phyloP scores from a whole-genome alignment of 2,888 invertebrate genomes.

The Melanargia galathea region DNA sequence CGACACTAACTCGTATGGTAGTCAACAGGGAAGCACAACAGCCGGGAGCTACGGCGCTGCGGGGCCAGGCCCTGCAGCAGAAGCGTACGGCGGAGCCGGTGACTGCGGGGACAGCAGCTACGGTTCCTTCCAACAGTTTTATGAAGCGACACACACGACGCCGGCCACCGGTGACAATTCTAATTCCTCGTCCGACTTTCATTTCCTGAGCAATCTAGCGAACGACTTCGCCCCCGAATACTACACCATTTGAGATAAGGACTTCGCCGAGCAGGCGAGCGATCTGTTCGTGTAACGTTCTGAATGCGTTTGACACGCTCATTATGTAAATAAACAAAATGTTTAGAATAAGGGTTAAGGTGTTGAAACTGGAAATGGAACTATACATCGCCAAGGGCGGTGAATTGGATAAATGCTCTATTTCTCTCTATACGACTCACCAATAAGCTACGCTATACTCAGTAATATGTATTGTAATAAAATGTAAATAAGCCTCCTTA shows the following conservation, averaged over 20 bases:
- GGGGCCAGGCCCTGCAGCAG: slow-evolving; percentile 56
- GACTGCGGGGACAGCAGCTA: slow-evolving; percentile 86
- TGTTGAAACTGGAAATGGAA: slow-evolving; percentile 51
- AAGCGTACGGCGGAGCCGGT: slow-evolving; percentile 62
- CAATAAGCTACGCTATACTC: slow-evolving; percentile 52
- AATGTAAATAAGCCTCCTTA: slow-evolving; percentile 65
- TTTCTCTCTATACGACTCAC: slow-evolving; percentile 56
- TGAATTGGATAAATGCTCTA: slow-evolving; percentile 49
- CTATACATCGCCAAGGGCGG: slow-evolving; percentile 64
- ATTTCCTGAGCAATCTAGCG: slow-evolving; percentile 94
- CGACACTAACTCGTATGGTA: slow-evolving; percentile 62
- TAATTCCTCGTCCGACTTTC: slow-evolving; percentile 96
- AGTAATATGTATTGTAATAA: slow-evolving; percentile 64
- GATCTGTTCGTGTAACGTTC: slow-evolving; percentile 74
- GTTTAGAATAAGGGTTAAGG: slow-evolving; percentile 48
- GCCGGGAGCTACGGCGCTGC: slow-evolving; percentile 54
- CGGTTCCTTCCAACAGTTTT: slow-evolving; percentile 87
- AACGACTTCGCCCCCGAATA: slow-evolving; percentile 97
- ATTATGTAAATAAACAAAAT: slow-evolving; percentile 39
- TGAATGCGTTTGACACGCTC: slow-evolving; percentile 38
- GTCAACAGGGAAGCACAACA: slow-evolving; percentile 59
- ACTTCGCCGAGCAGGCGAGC: slow-evolving; percentile 79
- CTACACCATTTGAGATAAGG: slow-evolving; percentile 85
- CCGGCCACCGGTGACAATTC: slow-evolving; percentile 88
- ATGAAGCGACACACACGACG: slow-evolving; percentile 80